These are phyloP conservation scores for Apis mellifera DNA, from an alignment of 1,140 invertebrate genomes.

Conservation along the genomic window Amel_HAv3.1 CM009943.2:4195001-4195500, in stretches of 20 bases:
- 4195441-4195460: neutral
- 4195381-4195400: neutral
- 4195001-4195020: too few relatives aligned
- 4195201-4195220: neutral
- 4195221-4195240: neutral
- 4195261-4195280: neutral
- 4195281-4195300: neutral
- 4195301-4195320: neutral
- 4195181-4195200: neutral
- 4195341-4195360: too few relatives aligned
- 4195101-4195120: neutral
- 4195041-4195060: neutral
- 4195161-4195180: neutral
- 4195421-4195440: neutral
- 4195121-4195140: neutral
- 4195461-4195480: slow-evolving; percentile 37
- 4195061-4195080: slow-evolving; percentile 28
- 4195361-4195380: too few relatives aligned
- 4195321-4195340: neutral
- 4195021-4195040: neutral
- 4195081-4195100: neutral
- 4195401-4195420: rapidly evolving
- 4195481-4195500: neutral
- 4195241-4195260: neutral
- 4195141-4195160: slow-evolving; percentile 8